Base-by-base conservation (phyloP, 1,140 invertebrate species). In the Tribolium castaneum region DNA sequence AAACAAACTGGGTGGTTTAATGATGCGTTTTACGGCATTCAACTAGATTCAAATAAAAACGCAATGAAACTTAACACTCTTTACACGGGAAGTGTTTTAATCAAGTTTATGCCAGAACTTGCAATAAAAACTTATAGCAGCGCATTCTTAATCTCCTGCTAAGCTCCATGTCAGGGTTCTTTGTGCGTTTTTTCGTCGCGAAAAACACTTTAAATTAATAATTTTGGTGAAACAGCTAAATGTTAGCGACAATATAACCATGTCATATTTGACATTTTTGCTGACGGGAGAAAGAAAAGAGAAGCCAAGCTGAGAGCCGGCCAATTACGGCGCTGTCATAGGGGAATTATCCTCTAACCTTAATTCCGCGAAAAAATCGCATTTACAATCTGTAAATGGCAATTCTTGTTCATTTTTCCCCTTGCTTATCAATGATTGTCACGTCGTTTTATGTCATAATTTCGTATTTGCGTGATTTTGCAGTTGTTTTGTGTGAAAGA, bases 241-340 rank as follows among this genome's bases (percentile, higher is more conserved):
- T 45, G 25, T 30, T 30, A 30, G 6, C 25, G 25, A 30, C 25
- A 30, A 30, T 30, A 30, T 30, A 30, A 30, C 25, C 25, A 30
- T 6, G 25, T 30, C 52, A 56, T 56, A 56, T 56, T 14, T 56
- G 13, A 30, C 22, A 30, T 59, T 59, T 59, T 30, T 22, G 19
- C 54, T 59, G 54, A 59, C 22, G 19, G 7, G 54, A 22, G 19
- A 59, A 59, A 59, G 16, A 19, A 9, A 22, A 14, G 54, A n/a
- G 13, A 22, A 59, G 25, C 3, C 25, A 22, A 16, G 13, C 16
- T 12, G 19, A 59, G 54, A 22, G 13, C 54, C 22, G 12, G 13
- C 54, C 54, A 59, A 59, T 59, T 59, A 59, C 54, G 19, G 10
- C 54, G 14, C 54, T 30, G 54, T 59, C 54, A 59, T 30, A 30